A percentile compares a stretch with the other conserved stretches of the same genome.
These are phyloP conservation scores for Lithophane socia DNA, from an alignment of 2,888 invertebrate species.

Conservation along the genomic window DNA sequence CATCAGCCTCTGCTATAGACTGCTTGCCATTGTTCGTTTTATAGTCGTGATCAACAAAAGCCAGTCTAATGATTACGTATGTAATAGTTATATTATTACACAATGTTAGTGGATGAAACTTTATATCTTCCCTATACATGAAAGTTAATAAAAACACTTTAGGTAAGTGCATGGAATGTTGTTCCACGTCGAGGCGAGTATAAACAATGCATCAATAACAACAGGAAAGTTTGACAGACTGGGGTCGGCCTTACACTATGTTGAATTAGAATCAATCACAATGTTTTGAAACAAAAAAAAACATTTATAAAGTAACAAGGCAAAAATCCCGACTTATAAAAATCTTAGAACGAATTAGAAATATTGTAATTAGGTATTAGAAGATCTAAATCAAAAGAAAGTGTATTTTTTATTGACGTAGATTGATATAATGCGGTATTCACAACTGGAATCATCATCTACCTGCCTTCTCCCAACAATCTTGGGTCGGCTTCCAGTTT, in stretches of 20 bases:
- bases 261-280: neutral
- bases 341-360: neutral
- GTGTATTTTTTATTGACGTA: neutral
- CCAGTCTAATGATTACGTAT: too few species aligned
- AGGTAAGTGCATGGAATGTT: slow-evolving; percentile 33
- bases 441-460: neutral
- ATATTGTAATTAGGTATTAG: neutral
- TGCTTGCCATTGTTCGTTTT: neutral
- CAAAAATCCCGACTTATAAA: neutral
- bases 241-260: slow-evolving; percentile 2
- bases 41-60: neutral
- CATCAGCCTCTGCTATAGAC: neutral
- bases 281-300: neutral
- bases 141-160: slow-evolving; percentile 48
- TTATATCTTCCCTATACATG: neutral
- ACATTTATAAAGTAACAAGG: neutral
- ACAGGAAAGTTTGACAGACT: slow-evolving; percentile 36
- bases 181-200: neutral
- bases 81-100: neutral
- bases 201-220: slow-evolving; percentile 46
- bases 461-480: neutral
- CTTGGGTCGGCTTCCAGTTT: neutral
- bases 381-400: neutral
- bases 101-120: slow-evolving; percentile 15
- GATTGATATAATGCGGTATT: too few species aligned